Evolutionary conservation across 2,113 vertebrate species (phyloP).

Genomic region (Mellivora capensis): DNA sequence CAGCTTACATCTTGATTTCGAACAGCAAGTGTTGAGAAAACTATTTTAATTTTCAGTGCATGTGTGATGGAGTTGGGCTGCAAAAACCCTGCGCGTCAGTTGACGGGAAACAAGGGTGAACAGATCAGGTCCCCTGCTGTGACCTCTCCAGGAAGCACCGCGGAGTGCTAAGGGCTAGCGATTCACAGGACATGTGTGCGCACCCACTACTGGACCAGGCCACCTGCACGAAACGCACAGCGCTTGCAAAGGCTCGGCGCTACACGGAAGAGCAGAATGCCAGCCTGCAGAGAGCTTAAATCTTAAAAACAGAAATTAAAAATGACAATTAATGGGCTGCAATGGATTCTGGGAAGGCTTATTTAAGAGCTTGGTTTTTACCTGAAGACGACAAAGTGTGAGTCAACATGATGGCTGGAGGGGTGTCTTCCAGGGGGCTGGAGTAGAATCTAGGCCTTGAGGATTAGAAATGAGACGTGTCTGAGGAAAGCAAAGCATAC

Average conservation of each 20-base stretch:
- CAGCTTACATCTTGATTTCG: not conserved
- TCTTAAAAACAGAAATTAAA: not conserved
- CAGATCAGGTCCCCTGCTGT: not conserved
- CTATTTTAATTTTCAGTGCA: not conserved
- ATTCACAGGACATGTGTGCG: not conserved
- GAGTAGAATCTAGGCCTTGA: not conserved
- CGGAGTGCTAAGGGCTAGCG: not conserved
- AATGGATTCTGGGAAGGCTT: not conserved
- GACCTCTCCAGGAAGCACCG: not conserved
- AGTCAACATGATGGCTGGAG: not conserved
- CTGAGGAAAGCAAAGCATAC: not conserved
- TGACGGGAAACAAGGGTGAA: too few relatives aligned
- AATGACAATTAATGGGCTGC: not conserved
- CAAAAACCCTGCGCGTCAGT: not conserved
- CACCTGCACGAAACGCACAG: not conserved
- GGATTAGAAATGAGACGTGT: not conserved
- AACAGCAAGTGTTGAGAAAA: not conserved
- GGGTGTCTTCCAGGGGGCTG: not conserved
- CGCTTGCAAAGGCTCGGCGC: not conserved
- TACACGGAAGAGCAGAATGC: fast-evolving
- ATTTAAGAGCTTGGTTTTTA: not conserved
- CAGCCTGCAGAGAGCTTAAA: not conserved
- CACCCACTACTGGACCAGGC: not conserved
- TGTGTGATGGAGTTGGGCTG: not conserved
- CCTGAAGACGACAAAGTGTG: not conserved